Conservation (phyloP, 2,888 invertebrate species). For the Andrena fulva region DNA sequence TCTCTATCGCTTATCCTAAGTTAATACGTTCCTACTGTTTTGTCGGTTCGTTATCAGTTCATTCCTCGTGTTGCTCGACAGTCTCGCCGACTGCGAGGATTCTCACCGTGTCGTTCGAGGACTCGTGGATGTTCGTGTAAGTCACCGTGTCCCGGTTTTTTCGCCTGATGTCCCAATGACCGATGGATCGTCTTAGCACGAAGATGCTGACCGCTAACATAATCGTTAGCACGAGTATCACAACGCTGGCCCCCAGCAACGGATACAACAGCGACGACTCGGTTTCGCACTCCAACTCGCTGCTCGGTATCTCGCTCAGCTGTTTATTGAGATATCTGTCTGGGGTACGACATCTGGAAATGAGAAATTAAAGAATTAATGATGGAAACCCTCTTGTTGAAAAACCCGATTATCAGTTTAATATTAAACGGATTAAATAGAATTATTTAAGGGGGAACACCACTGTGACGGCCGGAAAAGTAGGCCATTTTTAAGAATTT, state of each 20-base stretch:
- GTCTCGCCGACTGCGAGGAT: slow-evolving; percentile 78
- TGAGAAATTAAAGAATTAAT: slow-evolving; percentile 1
- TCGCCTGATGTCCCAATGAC: slow-evolving; percentile 77
- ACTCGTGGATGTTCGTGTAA: slow-evolving; percentile 82
- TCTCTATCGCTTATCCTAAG: slow-evolving; percentile 20
- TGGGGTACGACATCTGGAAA: slow-evolving; percentile 86
- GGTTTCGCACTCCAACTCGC: slow-evolving; percentile 85
- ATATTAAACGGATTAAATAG: no score
- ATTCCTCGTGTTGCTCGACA: slow-evolving; percentile 76
- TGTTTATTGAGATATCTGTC: slow-evolving; percentile 83
- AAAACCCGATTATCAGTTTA: no score
- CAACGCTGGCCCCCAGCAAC: slow-evolving; percentile 75
- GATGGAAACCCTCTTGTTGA: neutral
- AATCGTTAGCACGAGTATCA: slow-evolving; percentile 70
- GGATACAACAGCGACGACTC: slow-evolving; percentile 67
- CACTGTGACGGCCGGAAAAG: no score
- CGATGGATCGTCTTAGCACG: slow-evolving; percentile 73
- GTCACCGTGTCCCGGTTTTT: slow-evolving; percentile 79
- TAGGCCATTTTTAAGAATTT: no score
- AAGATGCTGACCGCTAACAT: slow-evolving; percentile 69
- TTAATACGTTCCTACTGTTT: slow-evolving; percentile 37
- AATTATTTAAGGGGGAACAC: no score
- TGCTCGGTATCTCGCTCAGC: slow-evolving; percentile 84
- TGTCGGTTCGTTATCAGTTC: slow-evolving; percentile 26
- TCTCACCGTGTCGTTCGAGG: slow-evolving; percentile 81